Conservation (phyloP, 2,888 invertebrate species). For the Antitype chi region DNA sequence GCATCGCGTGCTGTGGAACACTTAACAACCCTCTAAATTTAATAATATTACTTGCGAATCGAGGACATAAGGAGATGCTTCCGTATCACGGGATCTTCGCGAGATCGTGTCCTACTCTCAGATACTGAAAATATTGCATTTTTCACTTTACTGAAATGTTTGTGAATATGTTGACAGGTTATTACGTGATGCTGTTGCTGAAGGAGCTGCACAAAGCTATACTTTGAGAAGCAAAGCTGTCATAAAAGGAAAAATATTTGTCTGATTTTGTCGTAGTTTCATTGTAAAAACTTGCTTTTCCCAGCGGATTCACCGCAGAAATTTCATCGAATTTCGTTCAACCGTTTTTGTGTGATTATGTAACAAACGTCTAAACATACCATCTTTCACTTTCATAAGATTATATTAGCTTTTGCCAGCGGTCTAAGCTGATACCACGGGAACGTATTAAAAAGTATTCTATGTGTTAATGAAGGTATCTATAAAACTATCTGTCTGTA, state of each 20-base stretch:
- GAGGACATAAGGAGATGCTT: constrained; percentile 55
- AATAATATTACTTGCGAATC: constrained; percentile 55
- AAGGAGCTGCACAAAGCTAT: constrained; percentile 10
- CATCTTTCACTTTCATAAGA: no score
- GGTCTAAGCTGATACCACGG: no score
- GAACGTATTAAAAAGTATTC: no score
- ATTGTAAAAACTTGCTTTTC: no score
- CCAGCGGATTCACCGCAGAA: no score
- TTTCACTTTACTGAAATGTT: constrained; percentile 43
- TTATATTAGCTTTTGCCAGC: no score
- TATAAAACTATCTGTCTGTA: no score
- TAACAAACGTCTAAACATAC: no score
- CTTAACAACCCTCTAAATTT: constrained; percentile 56
- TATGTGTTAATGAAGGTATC: no score
- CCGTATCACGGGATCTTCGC: constrained; percentile 45
- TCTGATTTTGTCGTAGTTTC: not conserved
- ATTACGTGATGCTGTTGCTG: constrained; percentile 34
- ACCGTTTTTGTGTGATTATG: no score
- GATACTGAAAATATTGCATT: constrained; percentile 32
- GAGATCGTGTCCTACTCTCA: constrained; percentile 27
- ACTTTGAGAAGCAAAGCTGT: constrained; percentile 14
- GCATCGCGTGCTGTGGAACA: constrained; percentile 56
- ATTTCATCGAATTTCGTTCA: no score
- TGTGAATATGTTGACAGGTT: constrained; percentile 36
- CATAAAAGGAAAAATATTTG: not conserved